Evolutionary conservation across 23 tunicate species (phyloP).

Genomic region (Styela clava): DNA sequence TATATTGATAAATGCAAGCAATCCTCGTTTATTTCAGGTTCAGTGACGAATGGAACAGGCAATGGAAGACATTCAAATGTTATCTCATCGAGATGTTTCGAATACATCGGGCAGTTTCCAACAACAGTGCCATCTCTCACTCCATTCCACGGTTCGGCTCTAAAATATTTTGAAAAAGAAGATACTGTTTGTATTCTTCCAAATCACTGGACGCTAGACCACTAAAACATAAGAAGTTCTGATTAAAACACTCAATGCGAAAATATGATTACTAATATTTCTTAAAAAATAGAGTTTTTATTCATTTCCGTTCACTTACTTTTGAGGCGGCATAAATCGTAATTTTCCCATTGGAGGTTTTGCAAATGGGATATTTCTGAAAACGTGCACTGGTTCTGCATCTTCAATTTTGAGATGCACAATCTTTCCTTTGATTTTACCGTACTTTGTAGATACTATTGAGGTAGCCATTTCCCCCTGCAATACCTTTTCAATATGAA

Average conservation of each 20-base stretch:
- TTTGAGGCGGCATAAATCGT: slow-evolving; percentile 53
- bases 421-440: not conserved
- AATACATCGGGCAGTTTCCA: slow-evolving; percentile 17
- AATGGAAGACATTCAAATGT: slow-evolving; percentile 3
- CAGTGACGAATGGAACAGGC: slow-evolving; percentile 1
- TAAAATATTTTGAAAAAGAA: too few species aligned
- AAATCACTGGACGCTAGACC: too few species aligned
- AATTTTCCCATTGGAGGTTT: slow-evolving; percentile 63
- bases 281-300: too few species aligned
- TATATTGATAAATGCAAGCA: slow-evolving; percentile 48
- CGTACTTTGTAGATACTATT: not conserved
- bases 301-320: slow-evolving; percentile 44
- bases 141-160: slow-evolving; percentile 46
- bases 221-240: too few species aligned
- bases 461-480: not conserved
- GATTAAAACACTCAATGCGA: too few species aligned
- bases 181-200: too few species aligned
- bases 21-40: slow-evolving; percentile 31
- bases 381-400: slow-evolving; percentile 33
- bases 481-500: too few species aligned
- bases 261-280: too few species aligned
- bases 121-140: slow-evolving; percentile 12
- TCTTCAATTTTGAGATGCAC: not conserved
- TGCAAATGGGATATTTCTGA: slow-evolving; percentile 45
- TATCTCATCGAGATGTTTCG: not conserved